Conservation (phyloP, 2,888 invertebrate species). For the Aleiodes testaceus region DNA sequence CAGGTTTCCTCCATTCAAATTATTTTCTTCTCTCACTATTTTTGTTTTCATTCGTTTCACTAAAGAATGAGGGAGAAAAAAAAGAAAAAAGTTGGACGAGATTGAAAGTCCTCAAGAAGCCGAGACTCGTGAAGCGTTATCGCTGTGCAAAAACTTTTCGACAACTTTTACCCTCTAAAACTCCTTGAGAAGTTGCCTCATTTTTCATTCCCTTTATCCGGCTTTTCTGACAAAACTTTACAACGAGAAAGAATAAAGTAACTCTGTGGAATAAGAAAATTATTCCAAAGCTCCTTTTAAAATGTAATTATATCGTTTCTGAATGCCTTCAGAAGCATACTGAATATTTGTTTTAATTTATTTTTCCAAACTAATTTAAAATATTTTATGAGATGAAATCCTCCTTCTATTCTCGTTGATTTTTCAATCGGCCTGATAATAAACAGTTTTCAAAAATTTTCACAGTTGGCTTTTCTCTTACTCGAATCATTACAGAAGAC, state of each 20-base stretch:
- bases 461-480: slow-evolving; percentile 50
- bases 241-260: neutral
- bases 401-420: neutral
- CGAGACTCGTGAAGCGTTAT: slow-evolving; percentile 33
- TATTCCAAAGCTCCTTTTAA: neutral
- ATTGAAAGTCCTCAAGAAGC: slow-evolving; percentile 40
- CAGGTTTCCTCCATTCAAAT: slow-evolving; percentile 29
- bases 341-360: neutral
- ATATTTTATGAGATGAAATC: too few relatives aligned
- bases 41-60: slow-evolving; percentile 1
- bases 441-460: slow-evolving; percentile 44
- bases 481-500: slow-evolving; percentile 10
- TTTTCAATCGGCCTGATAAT: neutral
- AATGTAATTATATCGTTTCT: slow-evolving; percentile 2
- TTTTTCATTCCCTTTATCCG: slow-evolving; percentile 42
- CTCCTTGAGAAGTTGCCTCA: slow-evolving; percentile 36
- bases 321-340: too few relatives aligned
- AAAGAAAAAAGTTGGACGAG: slow-evolving; percentile 28
- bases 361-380: too few relatives aligned
- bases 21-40: slow-evolving; percentile 13
- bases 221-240: slow-evolving; percentile 10
- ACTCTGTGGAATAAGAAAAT: neutral
- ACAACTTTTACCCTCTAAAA: slow-evolving; percentile 38
- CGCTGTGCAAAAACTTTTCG: slow-evolving; percentile 38
- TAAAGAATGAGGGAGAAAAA: neutral